Percentiles rank a stretch among this genome's conserved stretches.
These are phyloP conservation scores for Drosophila nr. perissopoda DNA, from an alignment of 2,888 invertebrate species.

Conservation along the genomic window DNA sequence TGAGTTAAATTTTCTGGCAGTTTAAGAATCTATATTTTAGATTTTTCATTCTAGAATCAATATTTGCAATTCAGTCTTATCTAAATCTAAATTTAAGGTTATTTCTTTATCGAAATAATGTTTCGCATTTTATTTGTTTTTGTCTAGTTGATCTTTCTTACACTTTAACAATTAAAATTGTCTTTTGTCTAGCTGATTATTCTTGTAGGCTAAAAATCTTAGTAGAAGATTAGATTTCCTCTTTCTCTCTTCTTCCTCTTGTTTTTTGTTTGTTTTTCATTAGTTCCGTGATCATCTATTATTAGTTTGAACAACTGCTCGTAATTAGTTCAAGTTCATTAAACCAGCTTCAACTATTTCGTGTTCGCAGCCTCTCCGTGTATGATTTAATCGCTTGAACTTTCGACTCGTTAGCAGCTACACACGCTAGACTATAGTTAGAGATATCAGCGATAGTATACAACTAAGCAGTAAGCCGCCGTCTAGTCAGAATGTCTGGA, in stretches of 20 bases:
- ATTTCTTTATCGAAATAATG: too few species aligned
- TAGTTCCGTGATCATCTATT: background rate
- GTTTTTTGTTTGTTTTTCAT: background rate
- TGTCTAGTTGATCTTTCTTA: background rate
- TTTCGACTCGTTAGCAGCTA: conserved; percentile 49
- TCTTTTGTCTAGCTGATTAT: background rate
- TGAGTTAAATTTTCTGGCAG: accelerated
- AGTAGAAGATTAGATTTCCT: background rate
- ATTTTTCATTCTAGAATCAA: background rate
- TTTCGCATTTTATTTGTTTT: background rate
- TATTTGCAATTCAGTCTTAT: background rate
- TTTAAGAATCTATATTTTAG: too few species aligned
- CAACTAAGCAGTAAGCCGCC: conserved; percentile 14
- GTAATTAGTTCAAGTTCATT: conserved; percentile 74
- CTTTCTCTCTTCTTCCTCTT: background rate
- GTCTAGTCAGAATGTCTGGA: conserved; percentile 65
- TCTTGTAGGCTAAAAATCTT: background rate
- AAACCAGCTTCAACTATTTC: conserved; percentile 24
- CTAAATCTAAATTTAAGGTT: background rate
- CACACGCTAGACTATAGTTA: conserved; percentile 43
- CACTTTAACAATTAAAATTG: too few species aligned
- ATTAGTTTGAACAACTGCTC: background rate
- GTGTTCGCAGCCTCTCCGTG: conserved; percentile 5
- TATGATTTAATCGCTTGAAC: conserved; percentile 53
- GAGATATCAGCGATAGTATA: background rate